These are phyloP conservation scores for Pseudochirops corinnae DNA, from an alignment of 2,797 vertebrate genomes.

Conservation along the genomic window DNA sequence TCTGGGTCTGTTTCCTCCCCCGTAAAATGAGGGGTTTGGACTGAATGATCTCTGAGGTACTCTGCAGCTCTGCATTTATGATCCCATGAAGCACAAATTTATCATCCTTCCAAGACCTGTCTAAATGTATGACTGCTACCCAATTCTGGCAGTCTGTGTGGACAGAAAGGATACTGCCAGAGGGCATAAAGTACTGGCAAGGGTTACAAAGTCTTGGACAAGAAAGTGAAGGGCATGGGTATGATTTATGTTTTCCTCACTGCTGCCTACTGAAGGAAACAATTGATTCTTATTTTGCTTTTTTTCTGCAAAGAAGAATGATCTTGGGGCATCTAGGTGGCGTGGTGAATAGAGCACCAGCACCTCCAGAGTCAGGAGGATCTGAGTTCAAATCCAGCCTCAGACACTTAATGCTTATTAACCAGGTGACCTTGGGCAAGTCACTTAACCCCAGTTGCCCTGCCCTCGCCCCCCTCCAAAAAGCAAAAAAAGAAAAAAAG, in stretches of 20 bases:
- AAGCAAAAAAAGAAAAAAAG: too few species aligned
- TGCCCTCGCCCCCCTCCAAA: too few species aligned
- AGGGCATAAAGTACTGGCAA: not conserved
- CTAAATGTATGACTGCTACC: not conserved
- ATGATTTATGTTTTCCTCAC: not conserved
- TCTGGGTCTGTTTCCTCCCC: not conserved
- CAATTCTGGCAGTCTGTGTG: not conserved
- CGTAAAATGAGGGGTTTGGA: not conserved
- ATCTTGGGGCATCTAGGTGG: too few species aligned
- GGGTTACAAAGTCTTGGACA: not conserved
- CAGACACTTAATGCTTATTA: too few species aligned
- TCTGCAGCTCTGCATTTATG: not conserved
- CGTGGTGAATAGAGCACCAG: too few species aligned
- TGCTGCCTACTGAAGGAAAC: not conserved
- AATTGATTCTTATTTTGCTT: not conserved
- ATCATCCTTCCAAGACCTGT: not conserved
- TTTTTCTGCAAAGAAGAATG: not conserved
- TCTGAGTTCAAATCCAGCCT: too few species aligned
- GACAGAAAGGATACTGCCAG: not conserved
- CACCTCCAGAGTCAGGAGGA: too few species aligned
- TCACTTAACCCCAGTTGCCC: too few species aligned
- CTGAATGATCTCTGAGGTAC: not conserved
- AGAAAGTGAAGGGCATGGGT: not conserved
- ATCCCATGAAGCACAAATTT: not conserved
- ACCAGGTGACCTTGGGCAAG: too few species aligned